phyloP scores from a whole-genome alignment of 2,113 vertebrate genomes.

The Circaetus gallicus region DNA sequence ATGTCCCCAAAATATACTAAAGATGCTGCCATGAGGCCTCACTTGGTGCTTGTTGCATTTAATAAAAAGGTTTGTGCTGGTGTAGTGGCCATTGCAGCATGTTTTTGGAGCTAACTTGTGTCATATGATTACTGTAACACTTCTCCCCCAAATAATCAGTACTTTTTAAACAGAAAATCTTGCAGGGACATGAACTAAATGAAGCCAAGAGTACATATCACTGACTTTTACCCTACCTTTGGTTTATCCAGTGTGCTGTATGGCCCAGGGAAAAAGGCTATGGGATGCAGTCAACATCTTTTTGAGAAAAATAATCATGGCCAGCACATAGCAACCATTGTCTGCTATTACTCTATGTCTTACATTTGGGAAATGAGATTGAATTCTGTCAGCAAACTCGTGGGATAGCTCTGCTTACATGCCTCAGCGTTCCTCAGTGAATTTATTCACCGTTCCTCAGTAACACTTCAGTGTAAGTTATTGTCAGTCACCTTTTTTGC shows the following conservation, averaged over 20 bases:
- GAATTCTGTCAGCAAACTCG: not conserved
- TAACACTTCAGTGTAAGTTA: not conserved
- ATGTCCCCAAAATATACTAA: not conserved
- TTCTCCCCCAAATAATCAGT: not conserved
- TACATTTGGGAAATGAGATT: not conserved
- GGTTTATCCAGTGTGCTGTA: not conserved
- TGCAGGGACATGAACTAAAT: not conserved
- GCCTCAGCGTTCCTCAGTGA: not conserved
- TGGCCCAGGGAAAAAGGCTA: not conserved
- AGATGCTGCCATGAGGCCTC: not conserved
- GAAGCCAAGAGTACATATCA: not conserved
- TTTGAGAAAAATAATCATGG: not conserved
- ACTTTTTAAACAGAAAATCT: not conserved
- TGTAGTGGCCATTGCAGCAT: rapidly evolving
- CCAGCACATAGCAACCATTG: not conserved
- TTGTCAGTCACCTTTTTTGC: not conserved
- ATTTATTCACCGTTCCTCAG: not conserved
- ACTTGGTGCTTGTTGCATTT: rapidly evolving
- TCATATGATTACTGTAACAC: rapidly evolving
- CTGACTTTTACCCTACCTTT: not conserved
- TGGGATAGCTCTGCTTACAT: not conserved
- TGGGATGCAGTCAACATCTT: not conserved
- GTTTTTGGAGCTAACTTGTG: not conserved
- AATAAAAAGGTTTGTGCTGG: not conserved
- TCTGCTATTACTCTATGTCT: not conserved